phyloP scores from a whole-genome alignment of 2,113 vertebrate genomes.

The Pardalotus punctatus region DNA sequence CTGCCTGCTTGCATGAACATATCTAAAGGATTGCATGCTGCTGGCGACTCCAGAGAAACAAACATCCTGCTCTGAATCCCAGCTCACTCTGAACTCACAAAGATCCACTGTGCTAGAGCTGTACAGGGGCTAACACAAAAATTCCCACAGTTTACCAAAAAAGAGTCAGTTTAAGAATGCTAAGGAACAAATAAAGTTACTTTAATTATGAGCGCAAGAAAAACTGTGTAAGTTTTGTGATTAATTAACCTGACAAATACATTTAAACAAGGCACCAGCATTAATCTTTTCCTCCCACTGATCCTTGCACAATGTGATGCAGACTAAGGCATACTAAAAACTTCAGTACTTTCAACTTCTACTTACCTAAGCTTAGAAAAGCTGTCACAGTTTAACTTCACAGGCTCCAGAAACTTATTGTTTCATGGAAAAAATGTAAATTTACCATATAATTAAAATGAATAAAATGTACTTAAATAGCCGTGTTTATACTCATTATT shows the following conservation, averaged over 20 bases:
- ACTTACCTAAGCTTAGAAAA: not conserved
- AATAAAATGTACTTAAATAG: not conserved
- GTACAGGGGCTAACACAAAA: not conserved
- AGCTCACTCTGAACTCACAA: no score
- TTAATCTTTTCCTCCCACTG: not conserved
- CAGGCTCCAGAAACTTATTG: not conserved
- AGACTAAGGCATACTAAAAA: not conserved
- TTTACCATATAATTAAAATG: not conserved
- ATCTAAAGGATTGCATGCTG: not conserved
- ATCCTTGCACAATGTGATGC: accelerated
- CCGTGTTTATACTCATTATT: not conserved
- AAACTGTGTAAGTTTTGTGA: not conserved
- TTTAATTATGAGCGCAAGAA: not conserved
- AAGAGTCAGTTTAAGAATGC: not conserved
- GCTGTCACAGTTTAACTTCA: not conserved
- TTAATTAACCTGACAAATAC: not conserved
- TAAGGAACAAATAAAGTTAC: not conserved
- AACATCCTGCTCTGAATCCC: not conserved
- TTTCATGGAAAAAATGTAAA: not conserved
- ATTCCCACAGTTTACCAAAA: not conserved
- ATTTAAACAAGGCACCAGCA: not conserved
- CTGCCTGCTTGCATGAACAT: not conserved
- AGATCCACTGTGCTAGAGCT: accelerated
- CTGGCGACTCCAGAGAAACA: not conserved
- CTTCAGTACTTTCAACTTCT: not conserved